Percentiles rank a stretch among this genome's conserved stretches.
These are phyloP conservation scores for Watsonalla binaria DNA, from an alignment of 2,888 invertebrate species.

Conservation along the genomic window DNA sequence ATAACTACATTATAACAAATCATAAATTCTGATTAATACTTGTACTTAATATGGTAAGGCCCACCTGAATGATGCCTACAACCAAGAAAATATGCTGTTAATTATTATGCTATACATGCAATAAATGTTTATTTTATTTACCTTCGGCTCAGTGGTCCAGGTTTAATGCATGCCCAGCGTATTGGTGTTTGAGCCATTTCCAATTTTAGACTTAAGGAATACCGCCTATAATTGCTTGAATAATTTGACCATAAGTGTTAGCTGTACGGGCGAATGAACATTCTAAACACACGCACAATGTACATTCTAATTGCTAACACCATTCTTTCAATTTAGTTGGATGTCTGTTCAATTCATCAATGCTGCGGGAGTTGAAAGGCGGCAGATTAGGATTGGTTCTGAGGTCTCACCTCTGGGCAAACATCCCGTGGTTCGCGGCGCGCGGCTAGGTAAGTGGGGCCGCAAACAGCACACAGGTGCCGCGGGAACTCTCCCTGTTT, in stretches of 20 bases:
- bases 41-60: not conserved
- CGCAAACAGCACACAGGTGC: slow-evolving; percentile 70
- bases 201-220: not conserved
- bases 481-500: slow-evolving; percentile 57
- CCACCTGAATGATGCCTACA: no score
- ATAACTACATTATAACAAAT: not conserved
- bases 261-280: not conserved
- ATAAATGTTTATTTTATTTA: no score
- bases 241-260: not conserved
- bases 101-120: no score
- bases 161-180: not conserved
- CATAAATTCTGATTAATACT: not conserved
- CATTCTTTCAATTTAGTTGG: slow-evolving; percentile 22
- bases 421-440: slow-evolving; percentile 61
- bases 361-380: slow-evolving; percentile 39
- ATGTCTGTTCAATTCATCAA: slow-evolving; percentile 28
- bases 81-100: no score
- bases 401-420: slow-evolving; percentile 43
- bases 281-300: not conserved
- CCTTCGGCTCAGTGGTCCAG: no score
- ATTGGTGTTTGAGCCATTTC: not conserved
- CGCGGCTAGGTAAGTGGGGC: slow-evolving; percentile 63
- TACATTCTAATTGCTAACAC: slow-evolving; percentile 10
- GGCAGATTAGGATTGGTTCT: slow-evolving; percentile 69
- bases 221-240: not conserved